These are phyloP conservation scores for Penaeus chinensis DNA, from an alignment of 1,140 invertebrate genomes.

Conservation along the genomic window DNA sequence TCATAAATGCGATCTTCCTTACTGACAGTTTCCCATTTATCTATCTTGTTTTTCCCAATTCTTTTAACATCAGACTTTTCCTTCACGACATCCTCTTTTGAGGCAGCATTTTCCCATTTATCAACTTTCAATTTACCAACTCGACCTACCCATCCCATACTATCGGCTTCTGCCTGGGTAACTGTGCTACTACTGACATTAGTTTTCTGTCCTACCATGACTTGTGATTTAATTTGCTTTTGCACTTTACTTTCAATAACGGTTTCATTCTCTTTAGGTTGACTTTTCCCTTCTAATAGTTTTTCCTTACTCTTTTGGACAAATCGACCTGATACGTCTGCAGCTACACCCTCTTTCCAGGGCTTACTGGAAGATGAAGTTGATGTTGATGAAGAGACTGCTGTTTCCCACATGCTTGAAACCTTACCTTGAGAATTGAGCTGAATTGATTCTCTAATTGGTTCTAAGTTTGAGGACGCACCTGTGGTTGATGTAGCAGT, in stretches of 20 bases:
- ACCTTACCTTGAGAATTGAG: slow-evolving; percentile 57
- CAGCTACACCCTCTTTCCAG: slow-evolving; percentile 55
- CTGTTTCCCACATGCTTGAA: slow-evolving; percentile 53
- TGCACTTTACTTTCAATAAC: background rate
- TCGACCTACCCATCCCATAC: background rate
- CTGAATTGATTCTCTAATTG: slow-evolving; percentile 4
- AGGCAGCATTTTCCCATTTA: slow-evolving; percentile 22
- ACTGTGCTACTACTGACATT: background rate
- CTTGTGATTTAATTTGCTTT: background rate
- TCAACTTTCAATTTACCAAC: slow-evolving; percentile 38
- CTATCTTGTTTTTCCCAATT: background rate
- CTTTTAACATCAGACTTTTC: slow-evolving; percentile 12
- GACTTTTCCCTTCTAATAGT: slow-evolving; percentile 42
- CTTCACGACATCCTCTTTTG: slow-evolving; percentile 3
- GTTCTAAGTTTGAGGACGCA: slow-evolving; percentile 53
- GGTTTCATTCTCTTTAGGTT: background rate
- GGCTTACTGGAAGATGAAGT: slow-evolving; percentile 44
- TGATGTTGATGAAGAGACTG: slow-evolving; percentile 22
- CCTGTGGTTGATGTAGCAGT: slow-evolving; percentile 39
- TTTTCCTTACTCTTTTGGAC: slow-evolving; percentile 53
- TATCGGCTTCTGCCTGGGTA: background rate
- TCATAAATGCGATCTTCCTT: background rate
- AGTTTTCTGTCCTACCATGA: background rate
- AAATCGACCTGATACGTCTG: slow-evolving; percentile 54
- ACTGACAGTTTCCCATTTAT: slow-evolving; percentile 13